Base-by-base conservation (phyloP, 2,888 invertebrate species). In the Unio pictorum region DNA sequence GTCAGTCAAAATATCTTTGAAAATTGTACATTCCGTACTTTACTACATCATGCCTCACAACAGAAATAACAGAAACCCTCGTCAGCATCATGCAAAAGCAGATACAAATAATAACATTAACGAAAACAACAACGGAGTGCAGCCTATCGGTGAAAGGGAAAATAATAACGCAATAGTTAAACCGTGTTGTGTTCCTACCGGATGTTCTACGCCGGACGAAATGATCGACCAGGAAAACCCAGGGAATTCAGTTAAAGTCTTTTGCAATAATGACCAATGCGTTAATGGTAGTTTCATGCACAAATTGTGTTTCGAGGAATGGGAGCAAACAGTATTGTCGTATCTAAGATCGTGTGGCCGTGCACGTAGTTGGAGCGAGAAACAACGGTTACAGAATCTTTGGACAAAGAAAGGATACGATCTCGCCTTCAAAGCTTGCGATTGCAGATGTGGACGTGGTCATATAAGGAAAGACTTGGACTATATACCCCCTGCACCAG, bases 381-480 rank as follows among this genome's bases (percentile, higher is more conserved):
- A 96, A 71, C 98, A 98, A 90, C 93, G 97, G 54, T 94, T 95
- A 84, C 97, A 98, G 91, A 98, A 98, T 91, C 91, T 98, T 72
- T 98, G 98, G 98, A 97, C 97, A 69, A 98, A 98, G 91, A 97
- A 97, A 91, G 98, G 98, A 67, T 98, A 98, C 91, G 98, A 98
- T 91, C 91, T 98, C 89, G 97, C 97, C 11, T 97, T 95, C 91
- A 97, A 97, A 79, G 96, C 96, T 11, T 98, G 98, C 91, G 95
- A 95, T 59, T 98, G 98, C 91, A 94, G 95, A 78, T 98, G 98
- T 91, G 95, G 95, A 4, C 93, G 96, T 55, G 98, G 98, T 8
- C 97, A 97, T 87, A 91, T 98, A 83, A 95, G 96, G 88, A 98
- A 98, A 91, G 98, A 98, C 91, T 92, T 97, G 66, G 96, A 98